Evolutionary conservation across 1,140 invertebrate species (phyloP).

Genomic region (Arion vulgaris): DNA sequence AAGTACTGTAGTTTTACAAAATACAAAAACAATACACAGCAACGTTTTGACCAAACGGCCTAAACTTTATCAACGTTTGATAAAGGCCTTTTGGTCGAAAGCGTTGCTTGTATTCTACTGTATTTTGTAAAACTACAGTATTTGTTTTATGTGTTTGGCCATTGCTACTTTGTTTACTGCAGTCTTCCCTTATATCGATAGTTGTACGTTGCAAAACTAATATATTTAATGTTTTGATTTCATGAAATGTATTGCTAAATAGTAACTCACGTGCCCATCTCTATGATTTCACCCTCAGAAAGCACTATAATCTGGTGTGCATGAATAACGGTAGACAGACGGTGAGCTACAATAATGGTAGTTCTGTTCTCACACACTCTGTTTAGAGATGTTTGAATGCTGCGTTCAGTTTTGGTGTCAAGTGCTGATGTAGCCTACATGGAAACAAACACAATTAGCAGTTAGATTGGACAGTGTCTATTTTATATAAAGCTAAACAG

Average conservation of each 20-base stretch:
- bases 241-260: too few species aligned
- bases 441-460: neutral
- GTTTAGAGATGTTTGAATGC: slow-evolving; percentile 68
- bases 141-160: too few species aligned
- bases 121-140: too few species aligned
- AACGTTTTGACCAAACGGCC: too few species aligned
- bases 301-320: slow-evolving; percentile 94
- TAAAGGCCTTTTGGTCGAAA: too few species aligned
- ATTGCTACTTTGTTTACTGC: too few species aligned
- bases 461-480: neutral
- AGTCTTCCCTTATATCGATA: too few species aligned
- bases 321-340: slow-evolving; percentile 91
- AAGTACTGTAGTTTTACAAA: too few species aligned
- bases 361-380: slow-evolving; percentile 83
- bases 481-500: neutral
- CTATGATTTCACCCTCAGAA: slow-evolving; percentile 90
- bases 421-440: slow-evolving; percentile 71
- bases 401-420: slow-evolving; percentile 72
- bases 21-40: too few species aligned
- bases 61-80: too few species aligned
- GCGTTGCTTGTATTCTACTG: too few species aligned
- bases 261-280: slow-evolving; percentile 84
- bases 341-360: slow-evolving; percentile 92
- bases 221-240: slow-evolving; percentile 4
- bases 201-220: too few species aligned